These are phyloP conservation scores for Pluvianellus socialis DNA, from an alignment of 2,113 vertebrate genomes.

Conservation along the genomic window DNA sequence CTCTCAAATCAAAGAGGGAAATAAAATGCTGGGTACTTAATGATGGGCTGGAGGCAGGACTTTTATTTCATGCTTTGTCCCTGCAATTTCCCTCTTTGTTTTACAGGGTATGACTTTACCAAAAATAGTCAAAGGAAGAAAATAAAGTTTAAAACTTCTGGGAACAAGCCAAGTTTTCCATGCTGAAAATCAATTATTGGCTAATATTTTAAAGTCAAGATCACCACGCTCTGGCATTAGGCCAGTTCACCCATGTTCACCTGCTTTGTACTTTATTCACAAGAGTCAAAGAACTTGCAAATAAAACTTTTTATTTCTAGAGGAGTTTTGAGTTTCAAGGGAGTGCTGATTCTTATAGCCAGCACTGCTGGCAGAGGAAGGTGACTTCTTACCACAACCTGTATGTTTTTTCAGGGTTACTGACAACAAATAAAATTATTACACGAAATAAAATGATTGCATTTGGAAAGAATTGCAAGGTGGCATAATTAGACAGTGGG, in stretches of 20 bases:
- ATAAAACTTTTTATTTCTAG: conserved; percentile 15
- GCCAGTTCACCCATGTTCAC: conserved; percentile 24
- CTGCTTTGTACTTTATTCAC: conserved; percentile 32
- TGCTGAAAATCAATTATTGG: conserved; percentile 51
- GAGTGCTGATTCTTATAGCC: neutral
- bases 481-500: conserved; percentile 70
- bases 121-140: conserved; percentile 60
- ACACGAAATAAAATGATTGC: conserved; percentile 59
- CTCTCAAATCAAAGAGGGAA: conserved; percentile 5
- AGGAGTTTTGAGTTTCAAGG: conserved; percentile 25
- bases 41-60: conserved; percentile 8
- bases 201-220: neutral
- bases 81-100: conserved; percentile 53
- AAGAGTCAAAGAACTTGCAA: neutral
- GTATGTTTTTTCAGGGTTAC: neutral
- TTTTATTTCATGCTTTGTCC: conserved; percentile 27
- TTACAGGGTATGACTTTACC: conserved; percentile 51
- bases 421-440: conserved; percentile 50
- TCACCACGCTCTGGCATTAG: neutral
- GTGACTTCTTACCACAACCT: neutral
- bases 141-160: conserved; percentile 43
- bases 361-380: neutral
- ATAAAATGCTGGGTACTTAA: neutral
- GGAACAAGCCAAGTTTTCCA: conserved; percentile 21
- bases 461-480: conserved; percentile 74